Base-by-base conservation (phyloP, 2,113 vertebrate species). In the Macrotus californicus region DNA sequence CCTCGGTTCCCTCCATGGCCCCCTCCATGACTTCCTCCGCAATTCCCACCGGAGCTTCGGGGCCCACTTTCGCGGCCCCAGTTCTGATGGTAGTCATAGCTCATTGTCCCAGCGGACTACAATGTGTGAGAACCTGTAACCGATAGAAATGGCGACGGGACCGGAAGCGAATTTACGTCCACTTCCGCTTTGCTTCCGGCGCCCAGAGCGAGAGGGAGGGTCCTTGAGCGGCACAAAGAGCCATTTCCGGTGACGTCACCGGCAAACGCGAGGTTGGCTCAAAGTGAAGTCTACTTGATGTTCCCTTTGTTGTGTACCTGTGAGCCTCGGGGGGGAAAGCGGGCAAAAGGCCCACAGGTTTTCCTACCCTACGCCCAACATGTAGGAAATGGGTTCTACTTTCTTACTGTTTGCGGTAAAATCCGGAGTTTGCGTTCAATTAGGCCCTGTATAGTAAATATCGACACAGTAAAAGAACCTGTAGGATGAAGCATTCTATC, bases 11-110 rank as follows among this genome's bases (percentile, higher is more conserved):
- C 97, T 15, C 97, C 95, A 4, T 93, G 98, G 50, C 98, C 95
- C 29, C 98, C 98, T 29, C 94, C 91, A 21, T 83, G 46, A 88
- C 98, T 76, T 14, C 96, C 90, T 96, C 91, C 98, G 3, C 54
- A 72, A 16, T 95, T 80, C 12, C 85, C 94, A 41, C 90, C 69
- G 4, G 96, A 94, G 77, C 72, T 59, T 29, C 96, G 96, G 7
- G 96, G 59, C 0, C 90, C 96, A 1, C 85, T 93, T 3, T 97
- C 97, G 87, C 99, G 98, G 43, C 98, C 98, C 97, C 99, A 97
- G 34, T 97, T 82, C 54, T 90, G 97, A 29, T 82, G 98, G 29
- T 98, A 98, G 93, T 99, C 98, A 96, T 98, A 99, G 97, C 98
- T 99, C 99, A 99, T 99, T 18, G 73, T 96, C 41, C 56, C 22